Conservation (phyloP, 2,888 invertebrate species). For the Calliphora vomitoria region DNA sequence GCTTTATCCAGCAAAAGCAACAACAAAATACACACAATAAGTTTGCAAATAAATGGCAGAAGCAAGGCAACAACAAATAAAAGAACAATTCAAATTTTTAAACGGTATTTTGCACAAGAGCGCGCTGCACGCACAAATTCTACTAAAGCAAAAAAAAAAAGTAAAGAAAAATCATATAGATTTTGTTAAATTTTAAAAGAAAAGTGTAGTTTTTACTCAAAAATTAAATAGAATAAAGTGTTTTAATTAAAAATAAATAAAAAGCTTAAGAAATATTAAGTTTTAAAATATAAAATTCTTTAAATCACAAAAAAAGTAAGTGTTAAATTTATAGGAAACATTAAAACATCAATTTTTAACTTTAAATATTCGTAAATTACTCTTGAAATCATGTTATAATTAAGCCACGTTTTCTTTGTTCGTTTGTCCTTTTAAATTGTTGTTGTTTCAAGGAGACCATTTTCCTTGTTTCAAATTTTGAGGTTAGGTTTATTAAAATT, state of each 20-base stretch:
- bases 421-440: constrained; percentile 44
- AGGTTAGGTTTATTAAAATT: constrained; percentile 61
- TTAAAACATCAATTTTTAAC: too few species aligned
- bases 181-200: neutral
- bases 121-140: constrained; percentile 42
- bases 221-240: too few species aligned
- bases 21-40: constrained; percentile 49
- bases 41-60: constrained; percentile 38
- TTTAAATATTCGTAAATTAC: neutral
- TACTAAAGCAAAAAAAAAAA: neutral
- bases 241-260: too few species aligned
- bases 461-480: constrained; percentile 40
- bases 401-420: constrained; percentile 19
- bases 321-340: too few species aligned
- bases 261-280: too few species aligned
- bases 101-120: constrained; percentile 69
- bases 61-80: constrained; percentile 42
- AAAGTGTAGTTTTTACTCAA: neutral
- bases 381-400: neutral
- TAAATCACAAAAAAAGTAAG: too few species aligned
- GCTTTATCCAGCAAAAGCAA: constrained; percentile 15
- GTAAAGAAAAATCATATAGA: neutral
- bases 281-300: too few species aligned
- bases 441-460: constrained; percentile 38
- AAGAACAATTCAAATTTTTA: constrained; percentile 59